These are phyloP conservation scores for Hypocryptadius cinnamomeus DNA, from an alignment of 2,113 vertebrate genomes.

Conservation along the genomic window DNA sequence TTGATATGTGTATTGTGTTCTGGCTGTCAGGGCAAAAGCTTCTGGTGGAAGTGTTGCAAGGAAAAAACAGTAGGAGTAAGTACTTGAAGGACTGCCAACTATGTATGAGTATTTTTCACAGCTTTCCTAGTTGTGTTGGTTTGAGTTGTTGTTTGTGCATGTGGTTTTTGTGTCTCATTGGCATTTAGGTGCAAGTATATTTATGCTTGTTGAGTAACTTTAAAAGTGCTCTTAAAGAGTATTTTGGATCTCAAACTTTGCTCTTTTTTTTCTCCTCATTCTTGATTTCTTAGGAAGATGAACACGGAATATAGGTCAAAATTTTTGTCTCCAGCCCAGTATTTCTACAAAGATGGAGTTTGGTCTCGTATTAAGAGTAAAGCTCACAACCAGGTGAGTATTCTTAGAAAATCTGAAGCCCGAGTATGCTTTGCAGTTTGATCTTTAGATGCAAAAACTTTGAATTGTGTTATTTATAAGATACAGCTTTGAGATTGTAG, in stretches of 20 bases:
- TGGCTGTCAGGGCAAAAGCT: background rate
- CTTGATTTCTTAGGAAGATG: constrained; percentile 68
- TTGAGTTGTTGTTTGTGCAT: background rate
- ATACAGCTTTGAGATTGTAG: background rate
- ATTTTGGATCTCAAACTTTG: background rate
- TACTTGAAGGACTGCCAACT: background rate
- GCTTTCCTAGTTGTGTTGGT: background rate
- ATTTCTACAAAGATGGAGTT: constrained; percentile 75
- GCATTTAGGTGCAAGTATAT: background rate
- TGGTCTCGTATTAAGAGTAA: constrained; percentile 71
- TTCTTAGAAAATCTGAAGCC: background rate
- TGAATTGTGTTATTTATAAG: background rate
- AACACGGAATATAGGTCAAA: constrained; percentile 85
- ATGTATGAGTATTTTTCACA: background rate
- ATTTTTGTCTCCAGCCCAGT: constrained; percentile 80
- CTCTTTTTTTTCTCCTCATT: background rate
- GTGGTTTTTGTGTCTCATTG: background rate
- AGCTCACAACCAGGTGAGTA: constrained; percentile 63
- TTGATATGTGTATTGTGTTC: background rate
- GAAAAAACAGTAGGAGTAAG: background rate
- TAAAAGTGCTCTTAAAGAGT: background rate
- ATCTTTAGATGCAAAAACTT: background rate
- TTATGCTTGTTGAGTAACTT: background rate
- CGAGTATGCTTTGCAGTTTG: background rate
- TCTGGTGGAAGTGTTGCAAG: background rate